Percentiles rank a stretch among this genome's conserved stretches.
phyloP scores from a whole-genome alignment of 2,888 invertebrate genomes.

The Hemaris fuciformis region DNA sequence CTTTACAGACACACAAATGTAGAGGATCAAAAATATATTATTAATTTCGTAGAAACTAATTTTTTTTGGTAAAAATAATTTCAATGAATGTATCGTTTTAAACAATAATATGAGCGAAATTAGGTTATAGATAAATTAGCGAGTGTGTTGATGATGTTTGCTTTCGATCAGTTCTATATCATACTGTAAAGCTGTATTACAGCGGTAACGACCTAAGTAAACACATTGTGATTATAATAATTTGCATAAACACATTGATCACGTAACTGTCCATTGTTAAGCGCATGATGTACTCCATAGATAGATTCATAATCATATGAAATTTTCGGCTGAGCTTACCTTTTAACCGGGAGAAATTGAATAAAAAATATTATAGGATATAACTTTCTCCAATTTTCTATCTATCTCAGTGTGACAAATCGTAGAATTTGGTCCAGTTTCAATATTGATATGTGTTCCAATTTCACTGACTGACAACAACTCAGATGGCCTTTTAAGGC shows the following conservation, averaged over 20 bases:
- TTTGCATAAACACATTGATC: slow-evolving; percentile 56
- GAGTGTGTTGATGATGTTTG: slow-evolving; percentile 16
- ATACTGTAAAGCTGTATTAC: slow-evolving; percentile 22
- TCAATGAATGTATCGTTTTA: background rate
- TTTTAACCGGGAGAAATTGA: too few relatives aligned
- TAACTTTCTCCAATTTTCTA: too few relatives aligned
- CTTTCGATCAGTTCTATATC: slow-evolving; percentile 21
- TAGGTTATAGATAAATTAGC: background rate
- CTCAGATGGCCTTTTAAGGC: too few relatives aligned
- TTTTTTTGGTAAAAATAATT: background rate
- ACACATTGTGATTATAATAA: slow-evolving; percentile 47
- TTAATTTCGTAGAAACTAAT: too few relatives aligned
- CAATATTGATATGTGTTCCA: too few relatives aligned
- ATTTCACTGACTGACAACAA: too few relatives aligned
- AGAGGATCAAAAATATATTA: too few relatives aligned
- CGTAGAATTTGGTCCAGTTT: too few relatives aligned
- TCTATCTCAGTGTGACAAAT: too few relatives aligned
- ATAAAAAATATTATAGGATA: too few relatives aligned
- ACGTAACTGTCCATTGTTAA: slow-evolving; percentile 44
- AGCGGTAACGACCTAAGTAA: slow-evolving; percentile 37
- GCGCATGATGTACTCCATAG: slow-evolving; percentile 9
- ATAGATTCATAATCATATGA: background rate
- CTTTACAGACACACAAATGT: background rate
- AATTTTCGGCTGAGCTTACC: background rate
- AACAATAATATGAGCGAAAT: background rate